phyloP scores from a whole-genome alignment of 1,140 invertebrate genomes.

The Drosophila serrata region DNA sequence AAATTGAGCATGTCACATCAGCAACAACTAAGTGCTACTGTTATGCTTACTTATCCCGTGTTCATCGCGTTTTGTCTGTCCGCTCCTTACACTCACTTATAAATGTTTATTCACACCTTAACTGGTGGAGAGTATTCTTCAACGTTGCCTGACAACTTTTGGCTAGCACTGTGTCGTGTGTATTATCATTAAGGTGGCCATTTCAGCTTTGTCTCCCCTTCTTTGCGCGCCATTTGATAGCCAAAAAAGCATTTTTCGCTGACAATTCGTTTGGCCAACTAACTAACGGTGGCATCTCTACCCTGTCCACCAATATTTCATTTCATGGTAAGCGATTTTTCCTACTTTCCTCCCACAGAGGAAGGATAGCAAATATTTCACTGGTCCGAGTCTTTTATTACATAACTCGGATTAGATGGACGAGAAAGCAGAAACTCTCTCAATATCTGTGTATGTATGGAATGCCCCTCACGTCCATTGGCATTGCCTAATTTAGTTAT shows the following conservation, averaged over 20 bases:
- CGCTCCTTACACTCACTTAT: conserved; percentile 7
- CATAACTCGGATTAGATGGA: conserved; percentile 64
- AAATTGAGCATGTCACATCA: conserved; percentile 44
- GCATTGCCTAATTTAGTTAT: conserved; percentile 69
- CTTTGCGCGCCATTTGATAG: conserved; percentile 37
- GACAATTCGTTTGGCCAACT: conserved; percentile 57
- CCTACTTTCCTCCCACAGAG: background rate
- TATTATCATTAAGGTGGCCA: conserved; percentile 45
- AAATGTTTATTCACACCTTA: conserved; percentile 5
- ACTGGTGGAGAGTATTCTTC: too few species aligned
- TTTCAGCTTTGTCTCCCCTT: conserved; percentile 11
- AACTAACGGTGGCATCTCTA: conserved; percentile 22
- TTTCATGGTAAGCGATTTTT: conserved; percentile 59
- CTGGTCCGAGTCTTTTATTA: conserved; percentile 63
- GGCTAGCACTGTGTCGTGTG: conserved; percentile 20
- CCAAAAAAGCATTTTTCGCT: conserved; percentile 68
- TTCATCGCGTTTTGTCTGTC: conserved; percentile 29
- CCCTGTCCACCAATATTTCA: conserved; percentile 63
- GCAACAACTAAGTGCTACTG: conserved; percentile 34
- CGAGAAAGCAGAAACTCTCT: background rate
- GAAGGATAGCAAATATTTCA: conserved; percentile 62
- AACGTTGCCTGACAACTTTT: background rate
- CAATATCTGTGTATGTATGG: conserved; percentile 1
- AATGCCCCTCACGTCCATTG: conserved; percentile 65
- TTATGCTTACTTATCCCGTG: conserved; percentile 43